Base-by-base conservation (phyloP, 2,888 invertebrate species). In the Xiphydria camelus region DNA sequence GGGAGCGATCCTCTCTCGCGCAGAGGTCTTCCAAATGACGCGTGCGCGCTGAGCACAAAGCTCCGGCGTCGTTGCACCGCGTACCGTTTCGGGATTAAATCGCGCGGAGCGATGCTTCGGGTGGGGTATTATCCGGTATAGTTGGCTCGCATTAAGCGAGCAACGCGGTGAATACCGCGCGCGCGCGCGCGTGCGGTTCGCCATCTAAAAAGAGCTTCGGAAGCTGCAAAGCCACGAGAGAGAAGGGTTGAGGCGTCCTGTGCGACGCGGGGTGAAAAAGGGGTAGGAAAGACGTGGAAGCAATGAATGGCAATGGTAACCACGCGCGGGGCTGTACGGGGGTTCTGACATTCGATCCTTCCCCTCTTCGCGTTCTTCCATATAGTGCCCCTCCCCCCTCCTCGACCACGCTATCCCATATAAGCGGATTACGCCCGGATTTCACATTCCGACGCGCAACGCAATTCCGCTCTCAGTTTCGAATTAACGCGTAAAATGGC, bases 101-200 rank as follows among this genome's bases (percentile, higher is more conserved):
- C n/a, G n/a, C n/a, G n/a, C n/a, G n/a, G n/a, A n/a, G n/a, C n/a
- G n/a, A n/a, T n/a, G n/a, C n/a, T n/a, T n/a, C n/a, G n/a, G n/a
- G n/a, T 22, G 22, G 17, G 41, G 44, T 25, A 17, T 35, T 35
- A 35, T 35, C 7, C 20, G 20, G 17, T 19, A 4, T 15, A 4
- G 10, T 3, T 47, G 47, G 49, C 47, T 58, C 49, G 58, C 55
- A 58, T 61, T 57, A 59, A 61, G 55, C 58, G 61, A 51, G 53
- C 55, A 48, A 31, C 45, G 48, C 37, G 49, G 61, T 53, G 53
- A 57, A 61, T 47, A 46, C 39, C 47, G 31, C 39, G 19, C 21
- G 15, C n/a, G n/a, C n/a, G n/a, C n/a, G n/a, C n/a, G n/a, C n/a
- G n/a, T n/a, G n/a, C n/a, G n/a, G n/a, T n/a, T n/a, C n/a, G n/a